Base-by-base conservation (phyloP, 2,888 invertebrate genomes). In the Phaedon cochleariae region DNA sequence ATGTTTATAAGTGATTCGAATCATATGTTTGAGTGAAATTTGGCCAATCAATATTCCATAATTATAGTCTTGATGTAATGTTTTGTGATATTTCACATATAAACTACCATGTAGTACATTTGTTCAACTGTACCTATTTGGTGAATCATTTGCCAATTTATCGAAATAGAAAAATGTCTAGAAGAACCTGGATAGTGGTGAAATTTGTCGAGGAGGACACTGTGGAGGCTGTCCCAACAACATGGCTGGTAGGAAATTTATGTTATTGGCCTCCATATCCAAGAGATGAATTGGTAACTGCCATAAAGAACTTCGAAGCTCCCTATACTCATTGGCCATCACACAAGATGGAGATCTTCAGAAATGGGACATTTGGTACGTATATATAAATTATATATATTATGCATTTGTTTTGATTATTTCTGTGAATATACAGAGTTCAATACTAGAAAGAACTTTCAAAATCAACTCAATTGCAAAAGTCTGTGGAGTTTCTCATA, bases 271-370 rank as follows among this genome's bases (percentile, higher is more conserved):
- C 57, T 41, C 57, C 45, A 37, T 57, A 41, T 22, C 37, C 57
- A 2, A 37, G 45, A 57, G 41, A 57, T 10, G 45, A 57, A 22
- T 20, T 57, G 57, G 20, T 57, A 45, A 22, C 57, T 45, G 41
- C 45, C 20, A 57, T 57, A 21, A 57, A 57, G 45, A 57, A 57
- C 57, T 57, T 75, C 31, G 54, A 71, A 49, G 49, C 68, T 41
- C 59, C 69, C 41, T 61, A 59, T 18, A 73, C 51, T 7, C 51
- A 51, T 51, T 51, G 51, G 51, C 29, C 51, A 12, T 22, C n/a
- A 4, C 22, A 51, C 9, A 51, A 26, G 26, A 51, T 51, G 21
- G 51, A 51, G 51, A 26, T 51, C 26, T 51, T 51, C 22, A 20
- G 26, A 51, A 51, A 51, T 51, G 51, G 29, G 12, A 51, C 51